Evolutionary conservation across 2,888 invertebrate species (phyloP).

Genomic region (Argyresthia goedartella): DNA sequence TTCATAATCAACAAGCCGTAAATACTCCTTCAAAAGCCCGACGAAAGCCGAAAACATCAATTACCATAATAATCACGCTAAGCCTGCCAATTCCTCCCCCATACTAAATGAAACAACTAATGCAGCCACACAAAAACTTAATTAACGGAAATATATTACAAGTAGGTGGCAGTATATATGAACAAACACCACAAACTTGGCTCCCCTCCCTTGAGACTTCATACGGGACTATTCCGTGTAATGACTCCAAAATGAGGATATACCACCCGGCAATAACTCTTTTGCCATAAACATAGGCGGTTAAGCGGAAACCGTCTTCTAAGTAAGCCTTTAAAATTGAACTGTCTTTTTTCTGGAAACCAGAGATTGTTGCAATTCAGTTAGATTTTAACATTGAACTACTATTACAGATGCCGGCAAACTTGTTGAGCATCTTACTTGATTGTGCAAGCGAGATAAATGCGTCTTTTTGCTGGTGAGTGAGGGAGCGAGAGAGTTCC

Average conservation of each 20-base stretch:
- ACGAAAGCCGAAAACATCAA: neutral
- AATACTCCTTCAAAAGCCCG: neutral
- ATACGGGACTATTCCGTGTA: conserved; percentile 68
- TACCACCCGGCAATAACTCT: conserved; percentile 40
- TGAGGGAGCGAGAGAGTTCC: too few relatives aligned
- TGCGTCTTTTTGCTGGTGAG: too few relatives aligned
- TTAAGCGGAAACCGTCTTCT: neutral
- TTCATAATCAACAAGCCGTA: neutral
- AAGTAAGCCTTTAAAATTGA: too few relatives aligned
- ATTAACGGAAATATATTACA: conserved; percentile 61
- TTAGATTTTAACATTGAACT: too few relatives aligned
- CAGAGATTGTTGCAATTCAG: too few relatives aligned
- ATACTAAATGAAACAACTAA: conserved; percentile 26
- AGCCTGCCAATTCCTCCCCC: conserved; percentile 31
- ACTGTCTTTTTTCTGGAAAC: too few relatives aligned
- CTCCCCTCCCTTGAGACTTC: conserved; percentile 54
- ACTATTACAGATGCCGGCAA: too few relatives aligned
- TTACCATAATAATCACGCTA: conserved; percentile 28
- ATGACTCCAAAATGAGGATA: conserved; percentile 69
- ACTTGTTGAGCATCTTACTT: too few relatives aligned
- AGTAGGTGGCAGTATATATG: conserved; percentile 43
- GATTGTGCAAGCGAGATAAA: too few relatives aligned
- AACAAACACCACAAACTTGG: conserved; percentile 56
- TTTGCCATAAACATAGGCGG: neutral
- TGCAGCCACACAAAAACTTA: conserved; percentile 62